Evolutionary conservation across 1,140 invertebrate species (phyloP), one percentile per base, ranked within the genome.

Genomic region (Babylonia areolata): DNA sequence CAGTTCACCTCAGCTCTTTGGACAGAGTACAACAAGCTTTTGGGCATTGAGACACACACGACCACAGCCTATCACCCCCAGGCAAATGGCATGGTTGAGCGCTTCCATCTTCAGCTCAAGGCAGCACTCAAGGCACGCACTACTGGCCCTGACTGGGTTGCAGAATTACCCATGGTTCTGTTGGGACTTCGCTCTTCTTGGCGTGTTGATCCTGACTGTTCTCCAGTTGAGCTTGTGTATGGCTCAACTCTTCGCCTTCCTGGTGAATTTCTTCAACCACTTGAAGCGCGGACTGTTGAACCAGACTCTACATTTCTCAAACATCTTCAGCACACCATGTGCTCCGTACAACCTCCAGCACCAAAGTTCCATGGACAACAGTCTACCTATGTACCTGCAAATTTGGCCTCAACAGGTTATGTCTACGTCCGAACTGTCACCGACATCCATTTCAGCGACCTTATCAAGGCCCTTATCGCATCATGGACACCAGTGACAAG

Each of bases 1-100:
- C 93, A 95, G 84, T 95, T 95, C 85, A 90, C 71, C n/a, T 87
- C 85, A 51, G 71, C 28, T 23, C 51, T 85, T 2, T 85, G 84
- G 84, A 80, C 31, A 23, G 46, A 85, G 31, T 64, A n/a, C 15
- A 80, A 35, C 12, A 78, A 78, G 31, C n/a, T 88, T 17, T 54
- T 87, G 28, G 83, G 86, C 28, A 69, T 69, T 71, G 28, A 85
- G 9, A 15, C 2, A 15, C 58, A 78, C 77, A 81, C 2, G 9
- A 85, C 54, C 46, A 81, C 86, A 42, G 83, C 86, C 46, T 87
- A 87, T 78, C 77, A 81, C 33, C 83, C 86, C 11, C 75, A 81
- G 51, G 58, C 81, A 9, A 42, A 64, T 40, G 33, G 84, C 35
- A 23, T 80, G 83, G 58, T 87, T 33, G 86, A 87, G 46, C 69